These are phyloP conservation scores for Eriocheir sinensis DNA, from an alignment of 1,140 invertebrate species.

Conservation along the genomic window DNA sequence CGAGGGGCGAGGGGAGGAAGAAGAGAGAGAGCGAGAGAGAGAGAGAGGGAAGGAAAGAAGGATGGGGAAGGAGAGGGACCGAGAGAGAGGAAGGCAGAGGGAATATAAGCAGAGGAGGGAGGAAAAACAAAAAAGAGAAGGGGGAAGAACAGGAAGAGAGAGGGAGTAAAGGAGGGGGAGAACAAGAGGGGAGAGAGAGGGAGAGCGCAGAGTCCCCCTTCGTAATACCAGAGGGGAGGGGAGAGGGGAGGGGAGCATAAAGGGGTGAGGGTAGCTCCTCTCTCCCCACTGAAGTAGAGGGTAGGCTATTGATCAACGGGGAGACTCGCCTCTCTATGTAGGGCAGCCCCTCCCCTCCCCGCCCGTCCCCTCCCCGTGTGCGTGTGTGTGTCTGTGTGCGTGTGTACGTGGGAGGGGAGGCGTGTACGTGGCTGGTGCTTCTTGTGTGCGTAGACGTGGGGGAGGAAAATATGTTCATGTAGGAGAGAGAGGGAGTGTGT, in stretches of 20 bases:
- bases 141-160: neutral
- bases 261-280: slow-evolving; percentile 28
- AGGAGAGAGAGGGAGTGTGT: neutral
- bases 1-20: neutral
- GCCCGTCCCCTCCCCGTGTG: neutral
- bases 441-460: neutral
- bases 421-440: neutral
- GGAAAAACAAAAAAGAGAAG: neutral
- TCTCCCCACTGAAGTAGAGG: slow-evolving; percentile 3
- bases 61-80: neutral
- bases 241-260: slow-evolving; percentile 19
- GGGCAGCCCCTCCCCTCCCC: neutral
- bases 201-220: slow-evolving; percentile 9
- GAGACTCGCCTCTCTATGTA: neutral
- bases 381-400: neutral
- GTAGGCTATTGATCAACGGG: slow-evolving; percentile 4
- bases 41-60: neutral
- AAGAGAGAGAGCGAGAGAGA: neutral
- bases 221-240: neutral
- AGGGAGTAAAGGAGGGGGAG: neutral
- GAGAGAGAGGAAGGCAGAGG: no score
- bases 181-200: neutral
- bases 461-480: neutral
- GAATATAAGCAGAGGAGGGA: no score
- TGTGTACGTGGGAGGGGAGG: neutral